A percentile compares a stretch with the other conserved stretches of the same genome.
These are phyloP conservation scores for Sus cebifrons DNA, from an alignment of 2,797 vertebrate species.

Conservation along the genomic window DNA sequence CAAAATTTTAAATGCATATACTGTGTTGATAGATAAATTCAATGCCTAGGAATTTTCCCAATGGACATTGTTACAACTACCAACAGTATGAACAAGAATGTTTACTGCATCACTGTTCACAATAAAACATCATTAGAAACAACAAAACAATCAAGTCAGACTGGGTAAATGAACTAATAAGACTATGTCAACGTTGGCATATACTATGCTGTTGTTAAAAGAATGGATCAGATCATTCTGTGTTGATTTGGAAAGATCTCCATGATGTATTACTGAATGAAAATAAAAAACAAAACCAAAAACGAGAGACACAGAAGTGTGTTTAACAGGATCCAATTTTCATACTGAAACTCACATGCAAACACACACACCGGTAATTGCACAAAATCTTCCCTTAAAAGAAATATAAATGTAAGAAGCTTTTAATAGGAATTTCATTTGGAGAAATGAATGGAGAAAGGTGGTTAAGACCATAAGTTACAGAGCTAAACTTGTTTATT, in stretches of 20 bases:
- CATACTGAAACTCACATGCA: slow-evolving; percentile 1
- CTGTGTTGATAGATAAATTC: not conserved
- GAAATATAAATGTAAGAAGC: not conserved
- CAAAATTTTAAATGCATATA: slow-evolving; percentile 38
- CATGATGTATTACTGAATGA: not conserved
- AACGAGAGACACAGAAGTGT: not conserved
- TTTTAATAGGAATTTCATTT: not conserved
- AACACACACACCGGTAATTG: not conserved
- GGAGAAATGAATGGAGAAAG: slow-evolving; percentile 49
- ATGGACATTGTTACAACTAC: not conserved
- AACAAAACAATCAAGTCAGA: not conserved
- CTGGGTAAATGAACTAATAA: slow-evolving; percentile 14
- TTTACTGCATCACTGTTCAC: not conserved
- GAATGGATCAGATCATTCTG: not conserved
- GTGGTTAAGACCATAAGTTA: not conserved
- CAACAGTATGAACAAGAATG: not conserved
- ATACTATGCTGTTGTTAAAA: not conserved
- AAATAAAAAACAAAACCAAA: not conserved
- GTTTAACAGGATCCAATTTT: not conserved
- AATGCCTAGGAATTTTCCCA: slow-evolving; percentile 39
- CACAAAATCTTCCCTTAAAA: not conserved
- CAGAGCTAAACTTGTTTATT: slow-evolving; percentile 19
- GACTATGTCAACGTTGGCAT: not conserved
- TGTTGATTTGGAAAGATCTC: slow-evolving; percentile 20
- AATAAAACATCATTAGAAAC: slow-evolving; percentile 39